Base-by-base conservation (phyloP, 2,797 vertebrate species). In the Ataeniobius toweri region DNA sequence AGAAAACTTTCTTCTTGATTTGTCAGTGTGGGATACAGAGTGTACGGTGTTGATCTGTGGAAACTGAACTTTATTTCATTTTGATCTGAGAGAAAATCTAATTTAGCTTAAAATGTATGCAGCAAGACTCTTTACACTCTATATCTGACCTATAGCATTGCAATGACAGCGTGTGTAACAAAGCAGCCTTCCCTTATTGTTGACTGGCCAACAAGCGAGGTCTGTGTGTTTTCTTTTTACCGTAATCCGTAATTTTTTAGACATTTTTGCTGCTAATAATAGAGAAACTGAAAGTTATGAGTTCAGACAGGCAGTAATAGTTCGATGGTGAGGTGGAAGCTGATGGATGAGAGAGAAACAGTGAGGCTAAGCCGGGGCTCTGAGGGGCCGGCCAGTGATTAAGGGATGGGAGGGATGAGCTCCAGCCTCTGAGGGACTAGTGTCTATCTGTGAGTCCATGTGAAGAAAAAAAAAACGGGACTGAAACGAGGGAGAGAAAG, bases 401-500 rank as follows among this genome's bases (percentile, higher is more conserved):
- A 92, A 89, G 81, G 84, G 81, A 89, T 83, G 89, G 86, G 86
- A 85, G 86, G 83, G 88, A 83, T 83, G 90, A 89, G 83, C 85
- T 75, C 5, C 87, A 85, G 89, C 89, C 88, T 92, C 91, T 91
- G 90, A 91, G 91, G 87, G 88, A 88, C 90, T 51, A 92, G 82
- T 91, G 92, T 93, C 92, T 94, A 71, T 92, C 89, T 92, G 86
- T 90, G 86, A 92, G 91, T 88, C 88, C 87, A 89, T 89, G 92
- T 90, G 91, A 88, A 85, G 0, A 24, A 44, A 41, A 44, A 14
- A 73, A 72, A 71, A 90, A 87, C 85, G 67, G 76, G 78, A 81
- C 85, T 77, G 84, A 90, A 82, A 70, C 85, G 22, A 18, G 36
- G 14, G 16, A 16, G 6, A 22, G 9, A 28, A 86, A 87, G 89